Evolutionary conservation across 2,888 invertebrate genomes (phyloP).

Genomic region (Amaurobius ferox): DNA sequence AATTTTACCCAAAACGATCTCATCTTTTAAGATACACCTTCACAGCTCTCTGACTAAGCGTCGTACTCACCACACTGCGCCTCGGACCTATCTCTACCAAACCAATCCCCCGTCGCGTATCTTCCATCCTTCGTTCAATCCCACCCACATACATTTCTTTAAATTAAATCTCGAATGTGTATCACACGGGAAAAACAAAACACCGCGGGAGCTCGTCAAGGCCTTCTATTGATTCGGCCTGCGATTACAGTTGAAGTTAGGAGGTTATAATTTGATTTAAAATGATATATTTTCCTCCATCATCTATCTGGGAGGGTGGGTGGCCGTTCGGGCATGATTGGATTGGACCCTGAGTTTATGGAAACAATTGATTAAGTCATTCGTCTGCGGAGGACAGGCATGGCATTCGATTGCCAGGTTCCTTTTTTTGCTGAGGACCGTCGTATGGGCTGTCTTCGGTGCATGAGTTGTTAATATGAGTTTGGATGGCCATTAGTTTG

Average conservation of each 20-base stretch:
- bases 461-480: conserved; percentile 1
- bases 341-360: conserved; percentile 17
- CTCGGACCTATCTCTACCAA: no score
- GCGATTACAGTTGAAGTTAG: conserved; percentile 47
- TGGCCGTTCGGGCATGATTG: neutral
- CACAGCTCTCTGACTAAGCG: no score
- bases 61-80: no score
- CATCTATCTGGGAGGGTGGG: conserved; percentile 10
- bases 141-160: neutral
- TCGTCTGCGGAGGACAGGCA: conserved; percentile 11
- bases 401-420: conserved; percentile 1
- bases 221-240: conserved; percentile 45
- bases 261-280: conserved; percentile 69
- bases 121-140: neutral
- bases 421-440: neutral
- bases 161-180: neutral
- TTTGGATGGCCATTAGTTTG: neutral
- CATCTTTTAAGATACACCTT: no score
- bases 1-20: no score
- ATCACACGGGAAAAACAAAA: conserved; percentile 11
- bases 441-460: neutral
- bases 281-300: conserved; percentile 67
- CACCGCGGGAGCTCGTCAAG: conserved; percentile 4
- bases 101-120: no score
- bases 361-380: conserved; percentile 53